A percentile compares a stretch with the other conserved stretches of the same genome.
Evolutionary conservation across 2,797 vertebrate genomes (phyloP).

Genomic region (Tarsius wallacei): DNA sequence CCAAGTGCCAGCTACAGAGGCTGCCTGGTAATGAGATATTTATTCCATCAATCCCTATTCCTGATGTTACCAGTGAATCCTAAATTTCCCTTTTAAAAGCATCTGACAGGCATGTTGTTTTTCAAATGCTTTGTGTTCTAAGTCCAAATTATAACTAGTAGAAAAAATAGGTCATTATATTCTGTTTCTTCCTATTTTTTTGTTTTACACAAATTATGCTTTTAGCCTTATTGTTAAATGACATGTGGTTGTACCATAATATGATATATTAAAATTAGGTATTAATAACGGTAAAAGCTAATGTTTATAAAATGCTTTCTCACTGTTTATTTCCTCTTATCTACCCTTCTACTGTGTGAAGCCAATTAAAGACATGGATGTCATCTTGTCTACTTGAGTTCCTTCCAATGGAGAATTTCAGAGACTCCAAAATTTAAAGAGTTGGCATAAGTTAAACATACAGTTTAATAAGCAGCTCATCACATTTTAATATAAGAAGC

Average conservation of each 20-base stretch:
- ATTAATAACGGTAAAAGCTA: background rate
- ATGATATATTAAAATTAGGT: conserved; percentile 8
- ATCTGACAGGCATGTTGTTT: background rate
- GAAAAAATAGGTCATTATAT: background rate
- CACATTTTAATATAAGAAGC: background rate
- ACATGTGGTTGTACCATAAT: background rate
- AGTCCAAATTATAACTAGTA: background rate
- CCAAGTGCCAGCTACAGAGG: background rate
- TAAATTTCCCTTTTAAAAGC: background rate
- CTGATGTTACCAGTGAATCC: background rate
- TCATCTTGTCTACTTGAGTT: background rate
- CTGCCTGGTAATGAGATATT: background rate
- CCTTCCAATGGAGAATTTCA: background rate
- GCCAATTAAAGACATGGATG: background rate
- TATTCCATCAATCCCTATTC: background rate
- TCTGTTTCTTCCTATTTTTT: background rate
- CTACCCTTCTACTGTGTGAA: background rate
- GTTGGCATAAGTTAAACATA: background rate
- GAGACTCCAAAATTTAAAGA: background rate
- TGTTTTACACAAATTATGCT: conserved; percentile 3
- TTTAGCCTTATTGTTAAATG: conserved; percentile 1
- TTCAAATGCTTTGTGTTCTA: background rate
- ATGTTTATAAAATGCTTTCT: conserved; percentile 33
- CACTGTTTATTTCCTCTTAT: background rate
- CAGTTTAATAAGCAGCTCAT: background rate